These are phyloP conservation scores for Helicoverpa armigera DNA, from an alignment of 1,140 invertebrate genomes.

Conservation along the genomic window DNA sequence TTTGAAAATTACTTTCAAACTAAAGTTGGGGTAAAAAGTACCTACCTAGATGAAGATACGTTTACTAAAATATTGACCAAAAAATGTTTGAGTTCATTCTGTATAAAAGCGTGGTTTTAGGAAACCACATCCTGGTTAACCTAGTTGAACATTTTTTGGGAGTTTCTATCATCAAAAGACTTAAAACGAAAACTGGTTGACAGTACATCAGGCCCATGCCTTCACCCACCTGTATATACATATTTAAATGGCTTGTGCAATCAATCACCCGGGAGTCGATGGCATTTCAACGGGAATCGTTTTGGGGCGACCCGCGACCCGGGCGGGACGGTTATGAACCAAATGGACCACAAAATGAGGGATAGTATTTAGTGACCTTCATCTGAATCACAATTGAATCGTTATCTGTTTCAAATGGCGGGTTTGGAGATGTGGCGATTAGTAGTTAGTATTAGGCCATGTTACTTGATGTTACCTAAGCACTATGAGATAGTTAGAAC, in stretches of 20 bases:
- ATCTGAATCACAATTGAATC: background rate
- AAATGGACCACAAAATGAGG: background rate
- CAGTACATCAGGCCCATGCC: background rate
- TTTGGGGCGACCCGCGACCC: background rate
- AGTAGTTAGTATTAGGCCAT: too few relatives aligned
- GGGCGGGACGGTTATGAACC: background rate
- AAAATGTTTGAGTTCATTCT: too few relatives aligned
- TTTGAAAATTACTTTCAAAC: too few relatives aligned
- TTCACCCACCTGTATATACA: background rate
- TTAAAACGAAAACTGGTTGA: background rate
- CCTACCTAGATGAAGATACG: too few relatives aligned
- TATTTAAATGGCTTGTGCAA: constrained; percentile 9
- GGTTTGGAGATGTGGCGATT: background rate
- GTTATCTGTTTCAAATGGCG: background rate
- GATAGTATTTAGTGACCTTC: background rate
- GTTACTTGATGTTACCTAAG: too few relatives aligned
- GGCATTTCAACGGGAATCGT: constrained; percentile 26
- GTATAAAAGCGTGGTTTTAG: too few relatives aligned
- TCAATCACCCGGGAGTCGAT: constrained; percentile 34
- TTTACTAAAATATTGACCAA: too few relatives aligned
- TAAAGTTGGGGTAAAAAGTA: too few relatives aligned
- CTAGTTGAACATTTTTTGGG: too few relatives aligned
- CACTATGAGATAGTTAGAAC: too few relatives aligned
- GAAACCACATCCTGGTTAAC: too few relatives aligned
- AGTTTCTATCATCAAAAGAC: too few relatives aligned